A percentile compares a stretch with the other conserved stretches of the same genome.
phyloP scores from a whole-genome alignment of 2,797 vertebrate genomes.

The Menidia menidia region DNA sequence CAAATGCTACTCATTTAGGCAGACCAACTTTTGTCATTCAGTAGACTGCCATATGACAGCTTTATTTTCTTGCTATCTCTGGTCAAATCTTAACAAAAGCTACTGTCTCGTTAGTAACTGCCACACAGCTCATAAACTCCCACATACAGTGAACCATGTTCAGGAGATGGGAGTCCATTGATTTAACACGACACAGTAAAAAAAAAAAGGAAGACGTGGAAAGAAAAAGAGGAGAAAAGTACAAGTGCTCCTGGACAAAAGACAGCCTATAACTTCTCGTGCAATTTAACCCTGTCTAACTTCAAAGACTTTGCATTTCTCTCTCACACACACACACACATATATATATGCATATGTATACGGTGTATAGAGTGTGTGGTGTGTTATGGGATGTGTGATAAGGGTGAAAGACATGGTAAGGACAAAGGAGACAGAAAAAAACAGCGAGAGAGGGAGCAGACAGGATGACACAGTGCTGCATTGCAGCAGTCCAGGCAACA shows the following conservation, averaged over 20 bases:
- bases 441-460: constrained; percentile 49
- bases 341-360: constrained; percentile 38
- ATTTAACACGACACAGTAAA: constrained; percentile 38
- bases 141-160: constrained; percentile 20
- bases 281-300: constrained; percentile 65
- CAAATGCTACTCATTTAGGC: constrained; percentile 16
- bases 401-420: constrained; percentile 55
- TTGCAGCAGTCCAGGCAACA: constrained; percentile 74
- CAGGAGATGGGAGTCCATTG: constrained; percentile 33
- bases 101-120: constrained; percentile 26
- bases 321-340: constrained; percentile 9
- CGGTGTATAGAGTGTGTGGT: constrained; percentile 6
- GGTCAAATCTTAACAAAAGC: constrained; percentile 23
- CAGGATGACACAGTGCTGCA: constrained; percentile 75
- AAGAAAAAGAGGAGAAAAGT: constrained; percentile 51
- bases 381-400: constrained; percentile 53
- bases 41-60: constrained; percentile 41
- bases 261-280: constrained; percentile 57
- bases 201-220: constrained; percentile 31
- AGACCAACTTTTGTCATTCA: constrained; percentile 44
- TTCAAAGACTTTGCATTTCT: constrained; percentile 50
- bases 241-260: constrained; percentile 44
- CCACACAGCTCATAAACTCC: constrained; percentile 22
- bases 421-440: constrained; percentile 25
- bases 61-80: constrained; percentile 13